Base-by-base conservation (phyloP, 2,113 vertebrate genomes). In the Bubalus kerabau region DNA sequence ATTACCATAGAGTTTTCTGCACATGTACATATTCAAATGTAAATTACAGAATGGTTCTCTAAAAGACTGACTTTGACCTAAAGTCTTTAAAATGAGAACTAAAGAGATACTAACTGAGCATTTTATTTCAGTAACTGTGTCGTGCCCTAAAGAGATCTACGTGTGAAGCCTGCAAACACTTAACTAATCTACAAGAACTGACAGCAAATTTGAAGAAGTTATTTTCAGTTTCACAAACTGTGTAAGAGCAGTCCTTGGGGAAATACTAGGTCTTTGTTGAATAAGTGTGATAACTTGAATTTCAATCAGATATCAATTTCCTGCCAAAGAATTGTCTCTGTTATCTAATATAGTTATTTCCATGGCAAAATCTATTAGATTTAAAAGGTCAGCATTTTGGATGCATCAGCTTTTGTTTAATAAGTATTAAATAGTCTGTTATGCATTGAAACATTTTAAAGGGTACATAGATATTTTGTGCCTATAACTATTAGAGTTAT, bases 291-390 rank as follows among this genome's bases (percentile, higher is more conserved):
- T 93, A 95, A 74, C 78, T 96, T 95, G 95, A 94, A 97, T 98
- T 97, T 97, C 56, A 95, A 95, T 89, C 95, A 97, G 80, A 48
- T 92, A 94, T 90, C 83, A 95, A 76, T 84, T 91, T 96, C 83
- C 62, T 96, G 87, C 85, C 83, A 97, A 92, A 17, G 14, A 89
- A 84, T 74, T 87, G 15, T 94, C 43, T 94, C 71, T 89, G 11
- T 87, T 96, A 95, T 91, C 64, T 94, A 95, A 91, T 87, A 82
- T 19, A 94, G 67, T 60, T 83, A 83, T 60, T 91, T 95, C 30
- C 16, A 28, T 50, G 46, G 60, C 28, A 97, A 93, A 93, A 71
- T 7, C 19, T 94, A 93, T 95, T 96, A 95, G 46, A 91, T 87
- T 95, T 59, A 50, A 95, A 96, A 94, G 50, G 67, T 96, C 88